Evolutionary conservation across 2,113 vertebrate species (phyloP), one percentile per base, ranked within the genome.

Genomic region (Cercocebus atys): DNA sequence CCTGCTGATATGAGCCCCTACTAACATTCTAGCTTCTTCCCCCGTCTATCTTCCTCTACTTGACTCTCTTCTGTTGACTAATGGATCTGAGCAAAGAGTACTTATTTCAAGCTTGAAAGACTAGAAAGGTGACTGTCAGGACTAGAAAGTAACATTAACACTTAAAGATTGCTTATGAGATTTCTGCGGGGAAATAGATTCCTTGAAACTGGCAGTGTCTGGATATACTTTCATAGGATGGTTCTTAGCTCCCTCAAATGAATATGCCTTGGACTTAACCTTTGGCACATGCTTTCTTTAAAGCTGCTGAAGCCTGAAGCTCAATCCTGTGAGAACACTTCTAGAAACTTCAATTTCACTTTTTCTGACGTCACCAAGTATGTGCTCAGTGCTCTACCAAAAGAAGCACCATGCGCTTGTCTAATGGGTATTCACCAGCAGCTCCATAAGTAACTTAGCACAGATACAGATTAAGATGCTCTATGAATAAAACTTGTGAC

Each of bases 341-440:
- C 35, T 47, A 68, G 83, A 92, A 89, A 82, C 38, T 17, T 90
- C 32, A 30, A 14, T 30, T 27, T 25, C 22, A 75, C 25, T 79
- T n/a, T 17, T 50, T 17, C 38, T 75, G 43, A 81, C 27, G 14
- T 92, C 30, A 68, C n/a, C 45, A n/a, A 59, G 13, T 38, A 12
- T 1, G 7, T 50, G 55, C 14, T 52, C 4, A 0, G 10, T 10
- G 0, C 25, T 43, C 61, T 66, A 10, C 50, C 35, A 59, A 64
- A 70, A 86, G n/a, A 16, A 18, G 6, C 16, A 14, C 23, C 35
- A 22, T 0, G 1, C 32, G 32, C 25, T 20, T 17, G 25, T 45
- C 5, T 82, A 81, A 55, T 27, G 25, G 12, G 13, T 23, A 3
- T 22, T 73, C 64, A n/a, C 13, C 8, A 85, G 72, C 1, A n/a